Evolutionary conservation across 2,888 invertebrate species (phyloP).

Genomic region (Charanyca ferruginea): DNA sequence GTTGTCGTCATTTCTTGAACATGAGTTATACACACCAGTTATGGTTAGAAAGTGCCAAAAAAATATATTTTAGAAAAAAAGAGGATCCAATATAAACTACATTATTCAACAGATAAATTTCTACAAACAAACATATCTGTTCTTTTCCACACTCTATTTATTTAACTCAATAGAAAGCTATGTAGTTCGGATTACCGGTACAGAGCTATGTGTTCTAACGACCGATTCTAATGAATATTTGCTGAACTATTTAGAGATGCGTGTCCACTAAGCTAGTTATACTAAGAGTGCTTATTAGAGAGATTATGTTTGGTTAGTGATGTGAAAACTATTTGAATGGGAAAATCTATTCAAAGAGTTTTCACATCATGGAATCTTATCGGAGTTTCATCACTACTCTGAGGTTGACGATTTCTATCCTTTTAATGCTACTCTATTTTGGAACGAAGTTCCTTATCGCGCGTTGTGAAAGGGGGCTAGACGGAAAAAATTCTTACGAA

Average conservation of each 20-base stretch:
- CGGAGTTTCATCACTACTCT: too few relatives aligned
- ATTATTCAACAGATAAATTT: neutral
- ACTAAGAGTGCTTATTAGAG: slow-evolving; percentile 31
- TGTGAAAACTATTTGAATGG: slow-evolving; percentile 23
- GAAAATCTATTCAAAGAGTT: too few relatives aligned
- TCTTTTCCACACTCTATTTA: neutral
- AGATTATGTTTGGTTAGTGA: slow-evolving; percentile 19
- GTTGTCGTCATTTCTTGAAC: too few relatives aligned
- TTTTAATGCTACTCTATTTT: too few relatives aligned
- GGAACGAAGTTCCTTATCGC: too few relatives aligned
- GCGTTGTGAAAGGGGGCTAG: too few relatives aligned
- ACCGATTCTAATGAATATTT: slow-evolving; percentile 31
- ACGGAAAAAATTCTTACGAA: too few relatives aligned
- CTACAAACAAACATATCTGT: slow-evolving; percentile 5
- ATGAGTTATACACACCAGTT: too few relatives aligned
- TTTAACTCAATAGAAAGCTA: slow-evolving; percentile 26
- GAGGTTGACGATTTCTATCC: too few relatives aligned
- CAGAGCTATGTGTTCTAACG: neutral
- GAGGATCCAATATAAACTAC: neutral
- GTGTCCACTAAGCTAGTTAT: slow-evolving; percentile 7
- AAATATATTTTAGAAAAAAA: neutral
- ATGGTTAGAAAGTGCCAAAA: too few relatives aligned
- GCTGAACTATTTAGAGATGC: slow-evolving; percentile 38
- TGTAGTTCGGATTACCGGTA: slow-evolving; percentile 24
- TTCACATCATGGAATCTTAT: too few relatives aligned